A percentile compares a stretch with the other conserved stretches of the same genome.
phyloP scores from a whole-genome alignment of 1,140 invertebrate genomes.

The Portunus trituberculatus region DNA sequence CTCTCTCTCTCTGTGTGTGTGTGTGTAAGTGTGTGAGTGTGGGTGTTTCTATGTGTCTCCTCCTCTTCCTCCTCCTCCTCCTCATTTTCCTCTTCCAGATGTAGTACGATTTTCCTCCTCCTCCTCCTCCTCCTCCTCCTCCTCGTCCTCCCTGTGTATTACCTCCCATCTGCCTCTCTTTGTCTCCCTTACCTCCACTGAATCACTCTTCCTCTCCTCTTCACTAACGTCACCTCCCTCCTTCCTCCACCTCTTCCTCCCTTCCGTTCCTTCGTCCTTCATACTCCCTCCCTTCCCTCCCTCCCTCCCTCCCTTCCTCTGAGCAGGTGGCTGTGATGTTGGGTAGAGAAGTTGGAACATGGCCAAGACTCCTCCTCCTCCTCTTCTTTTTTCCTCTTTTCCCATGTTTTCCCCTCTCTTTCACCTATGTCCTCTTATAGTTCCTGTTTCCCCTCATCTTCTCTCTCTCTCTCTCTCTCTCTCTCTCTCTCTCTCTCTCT shows the following conservation, averaged over 20 bases:
- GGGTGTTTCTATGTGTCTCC: too few species aligned
- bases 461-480: not conserved
- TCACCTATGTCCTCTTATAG: not conserved
- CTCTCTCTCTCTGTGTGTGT: too few species aligned
- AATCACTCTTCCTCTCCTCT: not conserved
- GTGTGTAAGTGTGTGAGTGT: too few species aligned
- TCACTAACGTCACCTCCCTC: not conserved
- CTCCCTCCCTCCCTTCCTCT: not conserved
- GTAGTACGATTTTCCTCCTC: not conserved
- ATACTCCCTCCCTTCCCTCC: not conserved
- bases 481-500: too few species aligned
- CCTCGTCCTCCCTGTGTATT: not conserved
- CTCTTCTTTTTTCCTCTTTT: not conserved
- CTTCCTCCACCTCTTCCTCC: not conserved
- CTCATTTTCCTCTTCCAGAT: too few species aligned
- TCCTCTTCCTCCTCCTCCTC: too few species aligned
- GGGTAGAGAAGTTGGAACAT: not conserved
- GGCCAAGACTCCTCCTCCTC: not conserved
- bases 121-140: not conserved
- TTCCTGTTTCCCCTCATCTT: not conserved
- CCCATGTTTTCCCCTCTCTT: not conserved
- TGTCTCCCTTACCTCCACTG: not conserved
- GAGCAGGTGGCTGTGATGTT: constrained; percentile 16
- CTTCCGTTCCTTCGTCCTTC: not conserved
- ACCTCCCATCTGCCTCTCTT: not conserved